A percentile compares a stretch with the other conserved stretches of the same genome.
phyloP scores from a whole-genome alignment of 2,888 invertebrate genomes.

The Meiosimyza decipiens region DNA sequence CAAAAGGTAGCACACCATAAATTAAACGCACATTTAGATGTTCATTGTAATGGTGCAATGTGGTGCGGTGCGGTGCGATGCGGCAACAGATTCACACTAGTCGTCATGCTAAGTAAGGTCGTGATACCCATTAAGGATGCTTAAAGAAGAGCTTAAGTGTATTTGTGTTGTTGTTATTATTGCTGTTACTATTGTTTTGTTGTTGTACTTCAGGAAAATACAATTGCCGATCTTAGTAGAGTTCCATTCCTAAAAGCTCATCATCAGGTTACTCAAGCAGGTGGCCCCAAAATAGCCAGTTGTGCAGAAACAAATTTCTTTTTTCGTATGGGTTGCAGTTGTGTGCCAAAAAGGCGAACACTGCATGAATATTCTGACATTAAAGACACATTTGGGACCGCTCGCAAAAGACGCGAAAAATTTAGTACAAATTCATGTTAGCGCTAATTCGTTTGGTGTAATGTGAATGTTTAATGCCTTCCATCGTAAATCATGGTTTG shows the following conservation, averaged over 20 bases:
- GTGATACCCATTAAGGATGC: slow-evolving; percentile 44
- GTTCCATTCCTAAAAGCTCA: slow-evolving; percentile 4
- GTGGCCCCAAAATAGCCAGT: slow-evolving; percentile 19
- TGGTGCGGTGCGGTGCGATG: too few relatives aligned
- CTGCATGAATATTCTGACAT: too few relatives aligned
- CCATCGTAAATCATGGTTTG: background rate
- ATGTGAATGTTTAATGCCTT: slow-evolving; percentile 24
- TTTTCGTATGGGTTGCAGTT: too few relatives aligned
- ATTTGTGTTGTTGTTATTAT: slow-evolving; percentile 11
- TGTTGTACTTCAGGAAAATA: background rate
- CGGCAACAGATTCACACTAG: slow-evolving; percentile 24
- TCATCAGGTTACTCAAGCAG: slow-evolving; percentile 34
- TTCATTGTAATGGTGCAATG: background rate
- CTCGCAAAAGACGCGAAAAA: slow-evolving; percentile 21
- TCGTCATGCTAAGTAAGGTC: slow-evolving; percentile 40
- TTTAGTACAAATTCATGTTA: slow-evolving; percentile 42
- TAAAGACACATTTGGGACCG: slow-evolving; percentile 15
- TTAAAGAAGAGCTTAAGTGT: slow-evolving; percentile 35
- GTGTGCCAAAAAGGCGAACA: too few relatives aligned
- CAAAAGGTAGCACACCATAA: slow-evolving; percentile 45
- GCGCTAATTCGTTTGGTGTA: slow-evolving; percentile 41
- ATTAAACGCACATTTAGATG: slow-evolving; percentile 39
- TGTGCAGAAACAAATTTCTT: background rate
- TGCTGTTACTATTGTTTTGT: slow-evolving; percentile 4
- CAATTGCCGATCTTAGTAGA: slow-evolving; percentile 21